Evolutionary conservation across 2,888 invertebrate genomes (phyloP), one percentile per base, ranked within the genome.

Genomic region (Cataglyphis rosenhaueri): DNA sequence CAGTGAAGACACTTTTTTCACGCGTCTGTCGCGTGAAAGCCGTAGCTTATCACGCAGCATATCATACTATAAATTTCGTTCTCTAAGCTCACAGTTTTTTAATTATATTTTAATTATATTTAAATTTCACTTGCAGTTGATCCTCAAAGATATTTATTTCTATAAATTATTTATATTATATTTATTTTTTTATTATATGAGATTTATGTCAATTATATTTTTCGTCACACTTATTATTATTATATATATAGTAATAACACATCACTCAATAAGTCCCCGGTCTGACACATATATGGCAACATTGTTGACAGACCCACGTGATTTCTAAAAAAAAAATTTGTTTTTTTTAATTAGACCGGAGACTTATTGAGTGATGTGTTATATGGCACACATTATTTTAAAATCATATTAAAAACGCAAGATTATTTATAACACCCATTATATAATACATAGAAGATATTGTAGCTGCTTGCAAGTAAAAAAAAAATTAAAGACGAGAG

Each of bases 1-100:
- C 73, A 21, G 12, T 29, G 12, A 73, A 57, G 21, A 44, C 35
- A 25, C 25, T 59, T 66, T 32, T 75, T 82, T 44, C 84, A 84
- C 71, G 71, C 52, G 71, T 8, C 15, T 18, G 0, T 4, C 71
- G 52, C 84, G 64, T 78, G 84, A 75, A 64, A 74, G 61, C 32
- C 15, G 10, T 18, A 38, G 25, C 75, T 48, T 25, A 79, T 79
- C 41, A 21, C n/a, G 3, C 8, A 57, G 6, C 21, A 59, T n/a
- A 66, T 6, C 48, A 29, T 48, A 12, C 3, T 18, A 4, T 52
- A n/a, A n/a, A 8, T 25, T 44, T 44, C 25, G 9, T 29, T 9
- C 6, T 18, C 29, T 48, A 25, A 18, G 41, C 10, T 64, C 10
- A 32, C 6, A 6, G 35, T 35, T 35, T 35, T 35, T 35, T 35